Evolutionary conservation across 2,113 vertebrate species (phyloP).

Genomic region (Marmota monax): DNA sequence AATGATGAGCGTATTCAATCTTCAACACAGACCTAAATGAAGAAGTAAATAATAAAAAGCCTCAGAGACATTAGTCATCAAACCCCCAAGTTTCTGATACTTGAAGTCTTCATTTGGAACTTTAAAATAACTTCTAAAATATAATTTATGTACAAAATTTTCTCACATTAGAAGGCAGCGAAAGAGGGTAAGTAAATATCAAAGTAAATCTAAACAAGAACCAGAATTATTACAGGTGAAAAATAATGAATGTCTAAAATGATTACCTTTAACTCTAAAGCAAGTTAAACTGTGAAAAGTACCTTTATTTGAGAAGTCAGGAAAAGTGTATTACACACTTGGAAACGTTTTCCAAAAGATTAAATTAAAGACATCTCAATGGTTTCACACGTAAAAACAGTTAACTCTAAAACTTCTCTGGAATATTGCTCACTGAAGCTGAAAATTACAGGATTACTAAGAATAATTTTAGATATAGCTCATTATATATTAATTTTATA

Average conservation of each 20-base stretch:
- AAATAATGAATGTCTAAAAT: conserved; percentile 56
- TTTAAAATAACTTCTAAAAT: conserved; percentile 52
- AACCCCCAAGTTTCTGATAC: conserved; percentile 30
- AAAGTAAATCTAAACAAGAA: conserved; percentile 7
- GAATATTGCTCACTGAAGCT: conserved; percentile 24
- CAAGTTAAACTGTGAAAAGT: neutral
- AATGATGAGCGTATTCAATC: conserved; percentile 6
- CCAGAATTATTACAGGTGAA: neutral
- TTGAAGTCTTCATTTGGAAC: neutral
- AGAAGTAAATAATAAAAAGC: conserved; percentile 36
- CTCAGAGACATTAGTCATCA: conserved; percentile 53
- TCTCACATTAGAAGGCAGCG: conserved; percentile 31
- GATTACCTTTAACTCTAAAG: conserved; percentile 46
- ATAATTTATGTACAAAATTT: conserved; percentile 38
- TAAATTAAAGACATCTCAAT: conserved; percentile 33
- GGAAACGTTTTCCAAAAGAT: neutral
- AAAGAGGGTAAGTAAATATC: neutral
- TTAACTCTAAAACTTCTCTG: neutral
- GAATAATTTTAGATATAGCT: conserved; percentile 19
- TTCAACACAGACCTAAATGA: conserved; percentile 47
- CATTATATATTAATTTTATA: conserved; percentile 39
- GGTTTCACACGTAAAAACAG: conserved; percentile 18
- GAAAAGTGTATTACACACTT: neutral
- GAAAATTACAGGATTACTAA: conserved; percentile 54
- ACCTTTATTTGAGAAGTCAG: conserved; percentile 25